Base-by-base conservation (phyloP, 2,888 invertebrate genomes). In the Leptothorax acervorum region DNA sequence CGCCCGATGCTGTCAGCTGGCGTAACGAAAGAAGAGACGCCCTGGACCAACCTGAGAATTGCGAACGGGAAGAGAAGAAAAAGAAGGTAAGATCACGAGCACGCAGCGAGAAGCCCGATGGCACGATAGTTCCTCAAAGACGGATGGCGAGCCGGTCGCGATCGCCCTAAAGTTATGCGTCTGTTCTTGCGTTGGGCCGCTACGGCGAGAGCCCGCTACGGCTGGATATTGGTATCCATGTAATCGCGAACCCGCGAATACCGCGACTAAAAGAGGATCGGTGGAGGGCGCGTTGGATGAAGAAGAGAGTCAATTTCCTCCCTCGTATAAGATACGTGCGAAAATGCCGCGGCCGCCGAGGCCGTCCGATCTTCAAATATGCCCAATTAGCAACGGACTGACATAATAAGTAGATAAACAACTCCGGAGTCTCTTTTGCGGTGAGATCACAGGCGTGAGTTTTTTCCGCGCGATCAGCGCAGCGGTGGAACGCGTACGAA, bases 341-440 rank as follows among this genome's bases (percentile, higher is more conserved):
- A 93, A 93, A 90, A 93, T 92, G 79, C 75, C 48, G 55, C 70
- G 78, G 28, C 86, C 90, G 83, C 73, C 82, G 68, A 74, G 82
- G 82, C 57, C 23, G 35, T 78, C 84, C 85, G 88, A 90, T 90
- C 91, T 88, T 90, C 92, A 91, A 93, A 94, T 93, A 94, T 92
- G 92, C 92, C 94, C 94, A 94, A 94, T 94, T 94, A 94, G 93
- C 93, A 89, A 71, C 90, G 79, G 85, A 83, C 91, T 93, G 94
- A 94, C 93, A 93, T 94, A 94, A 94, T 94, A 94, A 94, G 94
- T 93, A 93, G 93, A 94, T 93, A 93, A 94, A 94, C 92, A 94
- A 93, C 92, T 91, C 45, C 28, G 42, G 55, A 12, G 42, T 89
- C 88, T 87, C 88, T 87, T 90, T 84, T 87, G 89, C 93, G 93